Conservation (phyloP, 2,888 invertebrate species). For the Bembecia ichneumoniformis region DNA sequence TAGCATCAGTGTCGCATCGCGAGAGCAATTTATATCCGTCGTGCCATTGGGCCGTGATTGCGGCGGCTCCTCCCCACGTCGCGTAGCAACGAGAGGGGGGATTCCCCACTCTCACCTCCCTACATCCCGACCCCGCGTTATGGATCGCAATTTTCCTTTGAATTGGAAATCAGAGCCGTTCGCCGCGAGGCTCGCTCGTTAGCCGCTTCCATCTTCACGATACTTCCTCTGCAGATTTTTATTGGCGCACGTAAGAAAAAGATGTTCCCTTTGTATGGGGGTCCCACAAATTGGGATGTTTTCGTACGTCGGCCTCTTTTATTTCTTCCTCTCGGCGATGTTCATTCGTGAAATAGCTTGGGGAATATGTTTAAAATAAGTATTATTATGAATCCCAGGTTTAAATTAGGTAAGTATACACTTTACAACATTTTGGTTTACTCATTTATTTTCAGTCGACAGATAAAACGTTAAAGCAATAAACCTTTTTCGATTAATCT, state of each 20-base stretch:
- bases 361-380: too few relatives aligned
- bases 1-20: constrained; percentile 56
- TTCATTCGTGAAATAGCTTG: constrained; percentile 5
- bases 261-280: constrained; percentile 44
- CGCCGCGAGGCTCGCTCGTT: constrained; percentile 60
- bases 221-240: constrained; percentile 63
- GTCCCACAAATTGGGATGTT: constrained; percentile 43
- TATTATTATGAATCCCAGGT: too few relatives aligned
- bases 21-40: constrained; percentile 73
- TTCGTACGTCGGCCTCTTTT: constrained; percentile 26
- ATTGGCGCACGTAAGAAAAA: constrained; percentile 40
- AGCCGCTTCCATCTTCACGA: constrained; percentile 60
- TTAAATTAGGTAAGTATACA: too few relatives aligned
- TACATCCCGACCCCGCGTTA: constrained; percentile 48
- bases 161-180: constrained; percentile 73
- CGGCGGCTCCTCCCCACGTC: constrained; percentile 76
- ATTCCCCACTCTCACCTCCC: constrained; percentile 29
- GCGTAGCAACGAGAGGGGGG: constrained; percentile 72
- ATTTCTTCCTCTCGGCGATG: constrained; percentile 13
- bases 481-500: too few relatives aligned
- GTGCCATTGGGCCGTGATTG: constrained; percentile 74
- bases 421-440: too few relatives aligned
- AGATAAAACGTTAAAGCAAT: too few relatives aligned
- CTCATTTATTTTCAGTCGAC: too few relatives aligned
- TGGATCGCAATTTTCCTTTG: constrained; percentile 74